These are phyloP conservation scores for Orchestes rusci DNA, from an alignment of 2,888 invertebrate species.

Conservation along the genomic window DNA sequence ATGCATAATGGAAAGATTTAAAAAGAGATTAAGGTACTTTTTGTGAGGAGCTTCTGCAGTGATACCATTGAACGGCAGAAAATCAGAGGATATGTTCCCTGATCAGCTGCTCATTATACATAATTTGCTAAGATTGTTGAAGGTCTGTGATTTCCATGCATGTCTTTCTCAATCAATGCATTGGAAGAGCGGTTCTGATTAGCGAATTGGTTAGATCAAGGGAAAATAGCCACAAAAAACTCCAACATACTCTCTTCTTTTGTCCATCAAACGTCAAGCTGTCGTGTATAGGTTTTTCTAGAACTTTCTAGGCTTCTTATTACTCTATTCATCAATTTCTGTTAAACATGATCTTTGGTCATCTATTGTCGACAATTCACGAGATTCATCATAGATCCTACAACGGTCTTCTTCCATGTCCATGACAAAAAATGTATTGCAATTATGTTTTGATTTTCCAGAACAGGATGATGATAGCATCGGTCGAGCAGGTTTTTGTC, in stretches of 20 bases:
- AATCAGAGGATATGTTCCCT: constrained; percentile 1
- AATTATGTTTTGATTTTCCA: constrained; percentile 1
- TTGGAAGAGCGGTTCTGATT: constrained; percentile 1
- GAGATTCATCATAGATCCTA: neutral
- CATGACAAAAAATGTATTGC: neutral
- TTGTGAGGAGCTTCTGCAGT: neutral
- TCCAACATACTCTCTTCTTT: constrained; percentile 1
- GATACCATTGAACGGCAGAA: constrained; percentile 3
- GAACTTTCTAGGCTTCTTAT: constrained; percentile 3
- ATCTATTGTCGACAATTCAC: constrained; percentile 2
- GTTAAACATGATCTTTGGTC: constrained; percentile 2
- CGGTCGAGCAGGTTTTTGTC: constrained; percentile 2
- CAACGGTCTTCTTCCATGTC: neutral
- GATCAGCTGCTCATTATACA: neutral
- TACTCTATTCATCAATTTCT: neutral
- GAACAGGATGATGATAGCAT: constrained; percentile 3
- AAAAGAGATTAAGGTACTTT: no score
- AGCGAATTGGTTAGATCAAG: neutral
- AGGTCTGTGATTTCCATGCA: constrained; percentile 12
- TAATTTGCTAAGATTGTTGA: constrained; percentile 1
- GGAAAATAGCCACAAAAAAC: constrained; percentile 2
- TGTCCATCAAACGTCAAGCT: neutral
- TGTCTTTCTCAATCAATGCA: neutral
- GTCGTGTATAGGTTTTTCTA: neutral
- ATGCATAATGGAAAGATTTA: no score